Base-by-base conservation (phyloP, 2,113 vertebrate species). In the Deroptyus accipitrinus region DNA sequence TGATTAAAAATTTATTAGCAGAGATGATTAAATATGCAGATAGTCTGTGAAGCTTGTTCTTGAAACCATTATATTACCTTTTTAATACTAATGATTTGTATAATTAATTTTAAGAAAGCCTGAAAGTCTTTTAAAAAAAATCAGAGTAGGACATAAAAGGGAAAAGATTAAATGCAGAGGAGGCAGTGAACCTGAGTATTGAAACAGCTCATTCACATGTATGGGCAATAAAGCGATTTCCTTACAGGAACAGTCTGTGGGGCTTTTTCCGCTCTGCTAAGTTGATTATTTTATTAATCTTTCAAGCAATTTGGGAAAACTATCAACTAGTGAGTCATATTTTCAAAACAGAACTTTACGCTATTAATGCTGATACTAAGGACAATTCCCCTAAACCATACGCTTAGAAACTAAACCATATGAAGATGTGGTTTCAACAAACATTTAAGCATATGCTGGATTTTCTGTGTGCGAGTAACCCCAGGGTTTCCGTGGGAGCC, bases 1-100 rank as follows among this genome's bases (percentile, higher is more conserved):
- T 97, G 96, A 98, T 98, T 98, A 98, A 98, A 98, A 98, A 98
- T 98, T 98, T 98, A 98, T 98, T 97, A 97, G 97, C 82, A 83
- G 94, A 96, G 94, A 97, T 98, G 96, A 98, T 98, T 98, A 98
- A 98, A 98, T 98, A 98, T 98, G 98, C 98, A 98, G 98, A 98
- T 98, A 97, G 97, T 97, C 97, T 98, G 95, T 98, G 97, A 98
- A 98, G 97, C 97, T 98, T 98, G 97, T 98, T 98, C 97, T 98
- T 98, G 97, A 97, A 98, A 98, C 96, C 97, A 98, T 98, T 98
- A 98, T 98, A 97, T 98, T 98, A 98, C 96, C 97, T 98, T 98
- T 97, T 98, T 98, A 98, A 98, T 98, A 98, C 97, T 98, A 98
- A 98, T 98, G 97, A 98, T 98, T 98, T 98, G 97, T 98, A 98